Percentiles rank a stretch among this genome's conserved stretches.
Conservation (phyloP, 2,888 invertebrate species). For the Lepidonotus clava region DNA sequence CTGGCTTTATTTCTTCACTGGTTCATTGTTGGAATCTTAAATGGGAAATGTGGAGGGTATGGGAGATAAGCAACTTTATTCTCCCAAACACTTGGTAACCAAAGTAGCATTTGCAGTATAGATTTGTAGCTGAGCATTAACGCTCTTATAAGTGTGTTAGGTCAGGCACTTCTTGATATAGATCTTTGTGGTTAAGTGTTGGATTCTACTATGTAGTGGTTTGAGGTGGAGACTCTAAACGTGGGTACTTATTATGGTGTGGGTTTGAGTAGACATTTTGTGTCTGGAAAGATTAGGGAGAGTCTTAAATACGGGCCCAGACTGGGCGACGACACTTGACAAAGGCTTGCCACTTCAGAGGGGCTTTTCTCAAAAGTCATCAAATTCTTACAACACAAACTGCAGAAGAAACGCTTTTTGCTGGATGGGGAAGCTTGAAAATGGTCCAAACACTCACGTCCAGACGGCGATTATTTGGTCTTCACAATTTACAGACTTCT, state of each 20-base stretch:
- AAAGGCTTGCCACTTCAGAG: constrained; percentile 23
- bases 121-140: neutral
- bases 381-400: constrained; percentile 36
- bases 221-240: neutral
- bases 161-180: neutral
- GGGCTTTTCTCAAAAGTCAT: constrained; percentile 16
- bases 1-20: no score
- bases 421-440: neutral
- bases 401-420: neutral
- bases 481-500: constrained; percentile 36
- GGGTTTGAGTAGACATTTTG: neutral
- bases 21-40: no score
- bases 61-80: no score
- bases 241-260: neutral
- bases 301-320: neutral
- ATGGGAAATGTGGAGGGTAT: no score
- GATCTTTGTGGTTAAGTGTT: neutral
- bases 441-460: neutral
- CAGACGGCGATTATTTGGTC: constrained; percentile 12
- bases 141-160: neutral
- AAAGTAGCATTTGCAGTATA: no score
- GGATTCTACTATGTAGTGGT: neutral
- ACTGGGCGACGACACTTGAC: constrained; percentile 27
- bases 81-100: no score
- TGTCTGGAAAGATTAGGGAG: neutral